Evolutionary conservation across 1,140 invertebrate species (phyloP).

Genomic region (Eumaeus atala): DNA sequence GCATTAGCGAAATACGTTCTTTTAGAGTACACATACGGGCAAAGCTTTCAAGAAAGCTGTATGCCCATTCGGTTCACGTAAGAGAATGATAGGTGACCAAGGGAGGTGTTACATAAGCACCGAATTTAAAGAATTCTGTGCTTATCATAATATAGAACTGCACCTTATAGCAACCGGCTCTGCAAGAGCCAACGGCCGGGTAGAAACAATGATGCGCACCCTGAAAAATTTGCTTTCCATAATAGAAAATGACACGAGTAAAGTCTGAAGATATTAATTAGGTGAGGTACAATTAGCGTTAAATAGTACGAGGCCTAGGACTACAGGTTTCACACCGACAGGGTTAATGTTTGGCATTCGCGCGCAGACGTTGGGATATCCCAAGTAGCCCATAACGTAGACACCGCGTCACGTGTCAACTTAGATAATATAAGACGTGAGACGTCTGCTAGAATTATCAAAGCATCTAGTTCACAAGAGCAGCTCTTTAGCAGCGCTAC

Average conservation of each 20-base stretch:
- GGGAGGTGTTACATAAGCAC: slow-evolving; percentile 18
- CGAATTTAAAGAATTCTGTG: slow-evolving; percentile 18
- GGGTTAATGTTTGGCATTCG: slow-evolving; percentile 22
- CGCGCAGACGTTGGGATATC: slow-evolving; percentile 18
- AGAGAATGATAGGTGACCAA: slow-evolving; percentile 19
- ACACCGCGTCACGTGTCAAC: background rate
- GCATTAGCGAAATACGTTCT: slow-evolving; percentile 22
- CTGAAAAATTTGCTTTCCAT: slow-evolving; percentile 21
- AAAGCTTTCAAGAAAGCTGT: slow-evolving; percentile 14
- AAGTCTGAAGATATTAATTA: slow-evolving; percentile 17
- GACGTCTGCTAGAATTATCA: slow-evolving; percentile 16
- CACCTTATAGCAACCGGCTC: slow-evolving; percentile 23
- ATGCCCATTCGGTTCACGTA: slow-evolving; percentile 15
- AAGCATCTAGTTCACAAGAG: slow-evolving; percentile 16
- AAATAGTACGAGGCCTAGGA: slow-evolving; percentile 16
- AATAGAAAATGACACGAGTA: slow-evolving; percentile 18
- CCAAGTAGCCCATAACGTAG: background rate
- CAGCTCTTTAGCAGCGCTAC: slow-evolving; percentile 18
- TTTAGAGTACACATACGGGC: slow-evolving; percentile 16
- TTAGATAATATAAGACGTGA: slow-evolving; percentile 8
- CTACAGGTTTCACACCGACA: slow-evolving; percentile 16
- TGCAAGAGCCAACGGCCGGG: slow-evolving; percentile 24
- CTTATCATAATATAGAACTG: slow-evolving; percentile 20
- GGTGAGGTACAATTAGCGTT: slow-evolving; percentile 15
- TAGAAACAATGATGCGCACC: slow-evolving; percentile 21